Evolutionary conservation across 64 coral and sea anemone genomes (phyloP).

Genomic region (Porites australiensis): DNA sequence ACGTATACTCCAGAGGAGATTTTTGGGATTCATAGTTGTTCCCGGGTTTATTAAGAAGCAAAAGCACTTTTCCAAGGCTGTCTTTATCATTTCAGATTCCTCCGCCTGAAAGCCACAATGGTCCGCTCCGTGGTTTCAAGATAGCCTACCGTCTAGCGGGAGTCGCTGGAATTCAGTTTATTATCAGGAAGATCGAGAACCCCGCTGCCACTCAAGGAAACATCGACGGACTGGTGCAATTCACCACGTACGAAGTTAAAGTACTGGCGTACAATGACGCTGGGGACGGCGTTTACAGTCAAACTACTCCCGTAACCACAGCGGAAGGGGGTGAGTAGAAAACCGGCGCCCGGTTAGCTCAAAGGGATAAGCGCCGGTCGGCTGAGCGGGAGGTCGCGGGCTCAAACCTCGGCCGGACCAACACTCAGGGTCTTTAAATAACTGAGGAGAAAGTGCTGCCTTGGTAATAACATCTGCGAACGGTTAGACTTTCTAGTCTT

Average conservation of each 20-base stretch:
- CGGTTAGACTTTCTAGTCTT: too few species aligned
- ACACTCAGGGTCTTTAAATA: too few species aligned
- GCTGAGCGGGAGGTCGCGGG: too few species aligned
- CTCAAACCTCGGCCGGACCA: too few species aligned
- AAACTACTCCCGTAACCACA: constrained; percentile 61
- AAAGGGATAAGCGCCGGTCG: too few species aligned
- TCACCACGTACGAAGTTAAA: constrained; percentile 83
- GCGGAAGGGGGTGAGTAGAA: constrained; percentile 78
- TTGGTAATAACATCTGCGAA: too few species aligned
- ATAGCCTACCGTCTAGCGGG: constrained; percentile 78
- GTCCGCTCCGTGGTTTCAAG: constrained; percentile 71
- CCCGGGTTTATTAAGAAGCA: too few species aligned
- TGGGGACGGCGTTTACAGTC: constrained; percentile 69
- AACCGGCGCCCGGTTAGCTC: too few species aligned
- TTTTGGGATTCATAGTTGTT: too few species aligned
- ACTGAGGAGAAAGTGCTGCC: too few species aligned
- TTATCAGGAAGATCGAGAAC: constrained; percentile 51
- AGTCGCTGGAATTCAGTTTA: constrained; percentile 49
- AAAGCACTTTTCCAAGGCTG: too few species aligned
- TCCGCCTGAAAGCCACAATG: constrained; percentile 52
- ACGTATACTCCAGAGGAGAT: too few species aligned
- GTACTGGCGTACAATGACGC: constrained; percentile 83
- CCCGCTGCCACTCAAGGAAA: constrained; percentile 62
- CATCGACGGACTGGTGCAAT: constrained; percentile 75
- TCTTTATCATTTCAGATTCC: constrained; percentile 31